phyloP scores from a whole-genome alignment of 2,797 vertebrate genomes.

The Cryptoprocta ferox region DNA sequence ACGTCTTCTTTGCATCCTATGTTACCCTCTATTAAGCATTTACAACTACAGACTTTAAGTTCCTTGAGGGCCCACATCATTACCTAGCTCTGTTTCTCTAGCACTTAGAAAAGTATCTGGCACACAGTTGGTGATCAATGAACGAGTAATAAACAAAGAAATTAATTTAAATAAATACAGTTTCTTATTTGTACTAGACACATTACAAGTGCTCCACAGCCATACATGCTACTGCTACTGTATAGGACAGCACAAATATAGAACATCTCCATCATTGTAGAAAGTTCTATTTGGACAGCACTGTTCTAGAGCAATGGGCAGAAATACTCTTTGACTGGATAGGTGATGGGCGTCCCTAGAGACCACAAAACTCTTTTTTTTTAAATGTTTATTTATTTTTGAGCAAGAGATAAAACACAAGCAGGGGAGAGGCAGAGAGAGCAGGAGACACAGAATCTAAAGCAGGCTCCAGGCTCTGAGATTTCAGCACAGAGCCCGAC shows the following conservation, averaged over 20 bases:
- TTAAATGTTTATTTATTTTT: background rate
- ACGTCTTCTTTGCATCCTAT: background rate
- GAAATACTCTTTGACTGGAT: background rate
- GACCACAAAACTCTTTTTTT: background rate
- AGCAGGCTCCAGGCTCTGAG: no score
- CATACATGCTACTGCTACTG: background rate
- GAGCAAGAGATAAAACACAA: background rate
- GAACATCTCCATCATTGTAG: background rate
- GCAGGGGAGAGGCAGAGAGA: no score
- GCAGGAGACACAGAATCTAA: no score
- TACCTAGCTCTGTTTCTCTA: background rate
- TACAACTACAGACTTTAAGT: slow-evolving; percentile 1
- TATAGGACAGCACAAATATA: background rate
- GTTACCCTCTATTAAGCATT: background rate
- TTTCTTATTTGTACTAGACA: background rate
- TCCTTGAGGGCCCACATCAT: background rate
- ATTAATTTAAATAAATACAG: background rate
- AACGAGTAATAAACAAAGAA: background rate
- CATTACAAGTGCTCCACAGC: background rate
- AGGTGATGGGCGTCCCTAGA: background rate
- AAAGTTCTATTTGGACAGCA: slow-evolving; percentile 1
- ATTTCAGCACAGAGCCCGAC: no score
- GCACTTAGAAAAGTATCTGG: background rate
- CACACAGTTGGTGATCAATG: background rate
- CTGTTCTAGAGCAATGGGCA: background rate